Base-by-base conservation (phyloP, 2,113 vertebrate genomes). In the Scophthalmus maximus region DNA sequence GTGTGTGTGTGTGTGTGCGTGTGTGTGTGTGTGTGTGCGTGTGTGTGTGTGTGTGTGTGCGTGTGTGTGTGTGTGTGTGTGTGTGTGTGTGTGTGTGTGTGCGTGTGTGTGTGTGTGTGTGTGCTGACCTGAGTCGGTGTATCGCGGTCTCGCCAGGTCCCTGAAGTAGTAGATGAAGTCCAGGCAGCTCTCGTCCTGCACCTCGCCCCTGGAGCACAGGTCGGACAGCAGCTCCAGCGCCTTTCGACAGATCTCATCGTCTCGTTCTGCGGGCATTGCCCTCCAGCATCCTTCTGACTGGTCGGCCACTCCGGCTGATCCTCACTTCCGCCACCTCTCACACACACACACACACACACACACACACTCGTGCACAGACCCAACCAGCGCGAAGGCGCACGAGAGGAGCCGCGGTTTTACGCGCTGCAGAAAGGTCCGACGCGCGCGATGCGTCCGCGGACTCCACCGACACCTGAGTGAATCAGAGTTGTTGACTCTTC, bases 231-330 rank as follows among this genome's bases (percentile, higher is more conserved):
- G 94, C 87, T 95, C 95, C 91, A 98, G 95, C 87, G 97, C 97
- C 94, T 95, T 96, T 93, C 95, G 95, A 96, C 97, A 98, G 91
- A 98, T 95, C 95, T 96, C 96, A 95, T 97, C 96, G 95, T 96
- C 95, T 92, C 94, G 94, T 95, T 95, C 96, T 94, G 94, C 95
- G 94, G 96, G 95, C 97, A 98, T 98, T 95, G 95, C 96, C 96
- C 95, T 95, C 94, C 95, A 96, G 95, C 97, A 98, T 98, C 95
- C 95, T 98, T 91, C 94, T 95, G 90, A 93, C 91, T 92, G 89
- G 87, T 94, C 94, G 89, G 93, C 93, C 93, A 88, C 93, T 91
- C 90, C 90, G 91, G 90, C 84, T 78, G 90, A 4, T 49, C 46
- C 46, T 49, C 79, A 82, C 78, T 62, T 85, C 73, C 81, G 63